Evolutionary conservation across 2,888 invertebrate genomes (phyloP), one percentile per base, ranked within the genome.

Genomic region (Leptogaster cylindrica): DNA sequence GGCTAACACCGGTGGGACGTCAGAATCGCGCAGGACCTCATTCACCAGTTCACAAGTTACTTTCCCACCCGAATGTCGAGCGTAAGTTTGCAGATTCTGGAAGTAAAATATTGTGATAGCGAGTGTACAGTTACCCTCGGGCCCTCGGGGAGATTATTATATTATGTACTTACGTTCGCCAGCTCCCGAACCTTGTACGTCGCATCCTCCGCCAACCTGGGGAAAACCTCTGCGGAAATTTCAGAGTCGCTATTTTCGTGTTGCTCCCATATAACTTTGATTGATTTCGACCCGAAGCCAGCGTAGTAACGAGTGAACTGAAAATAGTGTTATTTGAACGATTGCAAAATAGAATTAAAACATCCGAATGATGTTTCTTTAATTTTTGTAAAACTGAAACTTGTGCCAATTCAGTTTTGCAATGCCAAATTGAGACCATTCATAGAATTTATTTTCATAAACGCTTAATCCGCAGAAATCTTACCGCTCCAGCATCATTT

Each of bases 241-340:
- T 80, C 81, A 4, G 77, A 77, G 69, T 79, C 80, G 31, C 77
- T 78, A 65, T 78, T 77, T 46, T 81, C 79, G 69, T 80, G 76
- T 69, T 81, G 81, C 66, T 81, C 81, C 81, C 81, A 81, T 41
- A 81, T 78, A 6, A 79, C 77, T 71, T 81, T 80, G 0, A 81
- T 76, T 12, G 77, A 77, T 31, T 79, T 76, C 1, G 78, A 74
- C 28, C 78, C 77, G 44, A 81, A 75, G 2, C 78, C 80, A 0
- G 77, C 77, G 69, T 79, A 80, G 18, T 71, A 76, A 48, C 76
- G 76, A 31, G n/a, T n/a, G n/a, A n/a, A n/a, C n/a, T n/a, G n/a
- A n/a, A n/a, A n/a, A n/a, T n/a, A n/a, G n/a, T n/a, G n/a, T n/a
- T n/a, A n/a, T n/a, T n/a, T n/a, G n/a, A n/a, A n/a, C n/a, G n/a